Conservation (phyloP, 2,113 vertebrate species). For the Salvator merianae region DNA sequence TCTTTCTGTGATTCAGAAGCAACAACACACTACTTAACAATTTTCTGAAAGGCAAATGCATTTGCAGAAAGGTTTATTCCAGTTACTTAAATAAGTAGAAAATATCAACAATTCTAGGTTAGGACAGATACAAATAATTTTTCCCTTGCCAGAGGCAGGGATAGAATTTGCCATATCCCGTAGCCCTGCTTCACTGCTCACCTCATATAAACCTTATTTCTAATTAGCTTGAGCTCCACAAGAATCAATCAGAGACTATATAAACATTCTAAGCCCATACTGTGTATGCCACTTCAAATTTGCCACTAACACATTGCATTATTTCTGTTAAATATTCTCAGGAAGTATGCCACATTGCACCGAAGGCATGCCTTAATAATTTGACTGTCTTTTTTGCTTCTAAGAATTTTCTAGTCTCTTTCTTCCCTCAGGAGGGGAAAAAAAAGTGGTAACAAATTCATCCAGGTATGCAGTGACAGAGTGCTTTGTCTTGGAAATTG, state of each 20-base stretch:
- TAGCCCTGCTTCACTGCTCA: conserved; percentile 48
- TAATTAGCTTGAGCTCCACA: conserved; percentile 62
- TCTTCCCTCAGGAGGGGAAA: not conserved
- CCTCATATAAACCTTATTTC: conserved; percentile 62
- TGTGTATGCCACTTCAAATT: conserved; percentile 67
- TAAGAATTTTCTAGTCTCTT: conserved; percentile 11
- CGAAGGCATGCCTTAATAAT: conserved; percentile 34
- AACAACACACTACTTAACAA: conserved; percentile 9
- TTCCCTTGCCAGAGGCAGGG: conserved; percentile 30
- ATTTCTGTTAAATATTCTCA: conserved; percentile 58
- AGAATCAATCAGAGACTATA: conserved; percentile 52
- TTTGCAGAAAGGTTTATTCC: conserved; percentile 61
- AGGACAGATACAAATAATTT: conserved; percentile 52
- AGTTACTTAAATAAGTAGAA: conserved; percentile 66
- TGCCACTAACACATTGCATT: conserved; percentile 55
- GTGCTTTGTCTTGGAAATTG: conserved; percentile 39
- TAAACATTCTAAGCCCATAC: conserved; percentile 66
- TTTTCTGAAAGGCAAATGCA: conserved; percentile 40
- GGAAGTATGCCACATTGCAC: conserved; percentile 40
- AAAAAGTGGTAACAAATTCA: not conserved
- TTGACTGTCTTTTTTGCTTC: conserved; percentile 11
- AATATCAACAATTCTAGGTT: conserved; percentile 61
- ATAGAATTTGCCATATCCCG: conserved; percentile 44
- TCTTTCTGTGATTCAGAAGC: not conserved
- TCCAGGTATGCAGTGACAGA: conserved; percentile 34